These are phyloP conservation scores for Amiota communis DNA, from an alignment of 2,888 invertebrate species.

Conservation along the genomic window DNA sequence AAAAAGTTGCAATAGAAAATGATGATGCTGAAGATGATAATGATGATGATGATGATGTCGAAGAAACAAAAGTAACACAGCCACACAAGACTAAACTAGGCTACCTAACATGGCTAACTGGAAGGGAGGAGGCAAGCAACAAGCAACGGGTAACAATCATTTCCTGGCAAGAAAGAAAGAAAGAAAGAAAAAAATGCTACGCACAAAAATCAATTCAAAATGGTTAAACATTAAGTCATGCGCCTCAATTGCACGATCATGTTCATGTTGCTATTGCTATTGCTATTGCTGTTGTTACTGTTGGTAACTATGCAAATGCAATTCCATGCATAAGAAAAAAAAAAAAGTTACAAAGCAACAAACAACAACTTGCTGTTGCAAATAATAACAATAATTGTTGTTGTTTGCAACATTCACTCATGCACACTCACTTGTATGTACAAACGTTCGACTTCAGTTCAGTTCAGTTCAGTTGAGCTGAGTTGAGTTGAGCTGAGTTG, in stretches of 20 bases:
- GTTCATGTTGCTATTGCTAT: conserved; percentile 38
- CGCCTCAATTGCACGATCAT: conserved; percentile 45
- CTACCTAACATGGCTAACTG: too few relatives aligned
- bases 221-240: conserved; percentile 9
- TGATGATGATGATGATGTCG: background rate
- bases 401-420: background rate
- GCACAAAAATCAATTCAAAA: conserved; percentile 22
- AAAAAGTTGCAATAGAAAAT: background rate
- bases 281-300: background rate
- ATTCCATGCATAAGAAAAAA: background rate
- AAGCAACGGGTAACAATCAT: background rate
- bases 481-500: background rate
- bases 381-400: conserved; percentile 1
- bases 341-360: conserved; percentile 29
- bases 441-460: conserved; percentile 1
- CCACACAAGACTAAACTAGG: too few relatives aligned
- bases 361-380: conserved; percentile 30
- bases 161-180: background rate
- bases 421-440: background rate
- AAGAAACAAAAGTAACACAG: too few relatives aligned
- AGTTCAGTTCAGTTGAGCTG: background rate
- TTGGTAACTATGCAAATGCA: conserved; percentile 1
- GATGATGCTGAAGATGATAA: background rate
- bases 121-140: too few relatives aligned
- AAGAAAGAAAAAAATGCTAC: background rate